These are phyloP conservation scores for Athrips mouffetella DNA, from an alignment of 2,888 invertebrate species.

Conservation along the genomic window DNA sequence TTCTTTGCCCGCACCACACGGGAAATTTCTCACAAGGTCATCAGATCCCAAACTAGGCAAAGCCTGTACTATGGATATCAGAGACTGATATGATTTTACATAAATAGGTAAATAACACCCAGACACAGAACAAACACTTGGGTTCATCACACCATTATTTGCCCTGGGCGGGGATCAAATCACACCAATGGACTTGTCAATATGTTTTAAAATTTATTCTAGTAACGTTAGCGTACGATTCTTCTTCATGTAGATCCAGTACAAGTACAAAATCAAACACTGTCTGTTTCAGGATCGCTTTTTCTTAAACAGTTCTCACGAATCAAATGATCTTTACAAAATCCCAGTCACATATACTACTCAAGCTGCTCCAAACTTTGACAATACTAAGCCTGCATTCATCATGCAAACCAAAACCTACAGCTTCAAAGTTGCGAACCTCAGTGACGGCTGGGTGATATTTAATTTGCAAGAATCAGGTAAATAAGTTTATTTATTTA, in stretches of 20 bases:
- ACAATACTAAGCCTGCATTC: constrained; percentile 53
- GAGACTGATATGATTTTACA: too few relatives aligned
- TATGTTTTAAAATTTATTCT: not conserved
- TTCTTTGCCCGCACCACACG: too few relatives aligned
- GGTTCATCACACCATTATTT: too few relatives aligned
- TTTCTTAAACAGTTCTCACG: constrained; percentile 44
- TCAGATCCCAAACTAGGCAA: too few relatives aligned
- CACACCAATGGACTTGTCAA: not conserved
- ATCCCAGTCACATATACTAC: constrained; percentile 68
- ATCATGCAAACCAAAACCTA: constrained; percentile 48
- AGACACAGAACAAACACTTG: too few relatives aligned
- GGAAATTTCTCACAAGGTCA: too few relatives aligned
- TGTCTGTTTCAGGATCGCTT: constrained; percentile 59
- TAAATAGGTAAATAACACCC: too few relatives aligned
- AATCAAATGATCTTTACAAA: constrained; percentile 54
- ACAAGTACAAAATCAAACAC: too few relatives aligned
- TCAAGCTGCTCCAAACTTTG: constrained; percentile 42
- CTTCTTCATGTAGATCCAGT: too few relatives aligned
- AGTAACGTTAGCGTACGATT: too few relatives aligned
- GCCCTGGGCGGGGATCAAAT: too few relatives aligned
- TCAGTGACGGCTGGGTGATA: constrained; percentile 74
- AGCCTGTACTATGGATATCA: too few relatives aligned
- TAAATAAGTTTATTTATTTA: constrained; percentile 29
- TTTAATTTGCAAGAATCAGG: constrained; percentile 80
- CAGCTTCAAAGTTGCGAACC: constrained; percentile 38